phyloP scores from a whole-genome alignment of 1,140 invertebrate genomes.

The Cydia pomonella region DNA sequence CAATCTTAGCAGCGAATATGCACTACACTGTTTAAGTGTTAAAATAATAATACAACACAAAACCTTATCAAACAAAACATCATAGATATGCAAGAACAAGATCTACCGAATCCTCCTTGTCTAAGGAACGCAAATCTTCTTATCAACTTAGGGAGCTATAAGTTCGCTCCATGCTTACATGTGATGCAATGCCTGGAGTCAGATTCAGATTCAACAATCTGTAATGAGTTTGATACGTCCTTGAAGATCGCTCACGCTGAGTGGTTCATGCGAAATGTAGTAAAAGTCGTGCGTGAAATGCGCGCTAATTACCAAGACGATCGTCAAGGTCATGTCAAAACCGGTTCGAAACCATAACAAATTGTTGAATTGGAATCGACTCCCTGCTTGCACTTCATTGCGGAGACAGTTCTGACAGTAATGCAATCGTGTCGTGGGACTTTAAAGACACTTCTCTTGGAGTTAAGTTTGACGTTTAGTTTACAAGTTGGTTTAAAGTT shows the following conservation, averaged over 20 bases:
- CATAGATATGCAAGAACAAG: background rate
- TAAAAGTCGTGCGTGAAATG: too few relatives aligned
- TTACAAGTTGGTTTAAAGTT: background rate
- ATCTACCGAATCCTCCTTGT: slow-evolving; percentile 7
- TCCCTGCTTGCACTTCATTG: background rate
- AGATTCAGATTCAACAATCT: too few relatives aligned
- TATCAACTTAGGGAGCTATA: slow-evolving; percentile 26
- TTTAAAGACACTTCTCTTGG: background rate
- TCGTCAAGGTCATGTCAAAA: too few relatives aligned
- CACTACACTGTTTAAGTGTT: too few relatives aligned
- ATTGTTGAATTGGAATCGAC: too few relatives aligned
- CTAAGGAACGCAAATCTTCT: slow-evolving; percentile 22
- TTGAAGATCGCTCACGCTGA: too few relatives aligned
- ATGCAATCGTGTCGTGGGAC: background rate
- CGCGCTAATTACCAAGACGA: too few relatives aligned
- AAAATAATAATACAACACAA: too few relatives aligned
- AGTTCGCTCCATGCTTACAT: background rate
- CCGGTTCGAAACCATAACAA: too few relatives aligned
- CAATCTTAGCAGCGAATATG: too few relatives aligned
- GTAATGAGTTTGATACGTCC: too few relatives aligned
- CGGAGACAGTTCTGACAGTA: slow-evolving; percentile 2
- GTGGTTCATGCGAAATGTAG: too few relatives aligned
- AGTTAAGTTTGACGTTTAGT: background rate
- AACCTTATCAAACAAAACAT: background rate
- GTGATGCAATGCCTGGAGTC: background rate